These are phyloP conservation scores for Oryctolagus cuniculus DNA, from an alignment of 2,113 vertebrate genomes.

Conservation along the genomic window DNA sequence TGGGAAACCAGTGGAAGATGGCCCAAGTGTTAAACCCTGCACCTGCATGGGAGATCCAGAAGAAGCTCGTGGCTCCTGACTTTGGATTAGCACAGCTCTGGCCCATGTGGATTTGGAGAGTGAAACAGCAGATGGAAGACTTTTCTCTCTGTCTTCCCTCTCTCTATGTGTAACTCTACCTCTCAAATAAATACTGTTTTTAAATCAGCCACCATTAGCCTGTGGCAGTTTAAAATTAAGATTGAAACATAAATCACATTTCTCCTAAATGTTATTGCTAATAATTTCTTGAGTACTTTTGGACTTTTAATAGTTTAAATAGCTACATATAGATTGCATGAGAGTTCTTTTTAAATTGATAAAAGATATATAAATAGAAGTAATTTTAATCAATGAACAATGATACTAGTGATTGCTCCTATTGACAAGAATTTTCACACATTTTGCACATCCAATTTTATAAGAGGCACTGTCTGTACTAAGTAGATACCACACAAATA, in stretches of 20 bases:
- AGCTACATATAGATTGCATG: constrained; percentile 34
- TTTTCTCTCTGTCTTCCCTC: too few relatives aligned
- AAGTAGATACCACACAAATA: not conserved
- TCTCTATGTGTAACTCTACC: too few relatives aligned
- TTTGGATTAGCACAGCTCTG: too few relatives aligned
- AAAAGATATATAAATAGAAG: constrained; percentile 56
- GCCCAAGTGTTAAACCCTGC: too few relatives aligned
- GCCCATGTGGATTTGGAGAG: too few relatives aligned
- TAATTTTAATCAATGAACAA: constrained; percentile 47
- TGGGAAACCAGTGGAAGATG: too few relatives aligned
- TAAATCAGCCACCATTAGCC: constrained; percentile 1
- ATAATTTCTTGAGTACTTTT: constrained; percentile 8
- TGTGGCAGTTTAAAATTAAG: not conserved
- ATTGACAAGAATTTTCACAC: not conserved
- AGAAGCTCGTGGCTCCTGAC: too few relatives aligned
- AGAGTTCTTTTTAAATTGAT: constrained; percentile 29
- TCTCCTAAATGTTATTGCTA: constrained; percentile 43
- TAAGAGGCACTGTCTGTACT: not conserved
- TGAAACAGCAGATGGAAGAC: too few relatives aligned
- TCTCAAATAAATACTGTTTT: not conserved
- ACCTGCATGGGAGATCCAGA: too few relatives aligned
- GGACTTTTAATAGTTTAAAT: constrained; percentile 50
- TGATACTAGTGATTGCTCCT: constrained; percentile 11
- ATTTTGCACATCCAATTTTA: not conserved
- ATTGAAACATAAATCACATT: constrained; percentile 30